Conservation (phyloP, 2,113 vertebrate genomes). For the Platysternon megacephalum region DNA sequence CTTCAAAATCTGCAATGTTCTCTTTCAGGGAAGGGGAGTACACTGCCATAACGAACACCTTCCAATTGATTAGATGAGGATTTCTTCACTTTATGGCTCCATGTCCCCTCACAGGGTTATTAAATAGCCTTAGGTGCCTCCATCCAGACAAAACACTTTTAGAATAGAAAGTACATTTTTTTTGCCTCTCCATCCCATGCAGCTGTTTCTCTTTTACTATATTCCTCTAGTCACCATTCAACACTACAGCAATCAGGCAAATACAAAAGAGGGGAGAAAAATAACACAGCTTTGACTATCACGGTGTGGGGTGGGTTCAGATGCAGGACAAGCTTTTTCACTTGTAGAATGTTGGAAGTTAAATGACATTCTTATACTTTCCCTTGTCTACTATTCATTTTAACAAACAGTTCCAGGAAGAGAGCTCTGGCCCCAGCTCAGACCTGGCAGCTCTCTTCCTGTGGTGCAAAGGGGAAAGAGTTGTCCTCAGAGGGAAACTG, state of each 20-base stretch:
- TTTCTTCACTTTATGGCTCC: neutral
- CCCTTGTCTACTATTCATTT: slow-evolving; percentile 15
- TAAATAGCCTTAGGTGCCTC: neutral
- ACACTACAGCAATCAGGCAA: neutral
- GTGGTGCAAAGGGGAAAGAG: neutral
- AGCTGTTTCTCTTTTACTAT: neutral
- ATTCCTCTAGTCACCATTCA: neutral
- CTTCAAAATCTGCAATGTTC: neutral
- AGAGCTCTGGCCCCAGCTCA: neutral
- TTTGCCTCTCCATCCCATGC: neutral
- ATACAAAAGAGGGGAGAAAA: neutral
- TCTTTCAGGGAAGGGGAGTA: neutral
- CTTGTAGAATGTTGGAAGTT: slow-evolving; percentile 16
- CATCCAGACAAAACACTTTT: neutral
- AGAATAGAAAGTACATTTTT: neutral
- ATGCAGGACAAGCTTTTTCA: neutral
- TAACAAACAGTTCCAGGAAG: neutral
- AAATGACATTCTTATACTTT: neutral
- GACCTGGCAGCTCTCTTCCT: slow-evolving; percentile 1
- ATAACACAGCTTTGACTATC: neutral
- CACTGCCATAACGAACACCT: neutral
- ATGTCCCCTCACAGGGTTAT: neutral
- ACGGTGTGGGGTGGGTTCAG: neutral
- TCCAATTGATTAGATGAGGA: neutral
- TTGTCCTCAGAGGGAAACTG: slow-evolving; percentile 36